Percentiles rank a stretch among this genome's conserved stretches.
phyloP scores from a whole-genome alignment of 2,888 invertebrate genomes.

The Heliconius erato region DNA sequence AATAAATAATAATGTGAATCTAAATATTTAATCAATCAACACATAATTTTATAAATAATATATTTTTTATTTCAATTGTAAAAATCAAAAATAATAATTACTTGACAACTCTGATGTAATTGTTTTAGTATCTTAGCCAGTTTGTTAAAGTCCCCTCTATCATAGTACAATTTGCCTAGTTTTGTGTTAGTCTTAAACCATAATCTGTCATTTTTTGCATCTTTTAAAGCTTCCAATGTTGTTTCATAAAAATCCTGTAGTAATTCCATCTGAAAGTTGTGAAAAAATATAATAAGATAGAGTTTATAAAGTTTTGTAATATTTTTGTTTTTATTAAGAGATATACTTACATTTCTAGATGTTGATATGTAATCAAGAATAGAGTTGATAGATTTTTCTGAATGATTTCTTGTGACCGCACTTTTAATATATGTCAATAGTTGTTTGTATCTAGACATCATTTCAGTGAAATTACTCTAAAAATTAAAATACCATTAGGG shows the following conservation, averaged over 20 bases:
- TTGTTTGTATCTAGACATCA: slow-evolving; percentile 98
- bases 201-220: slow-evolving; percentile 99
- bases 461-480: slow-evolving; percentile 96
- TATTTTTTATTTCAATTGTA: slow-evolving; percentile 35
- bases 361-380: slow-evolving; percentile 99
- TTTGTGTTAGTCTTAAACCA: slow-evolving; percentile 99
- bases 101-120: slow-evolving; percentile 98
- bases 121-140: slow-evolving; percentile 98
- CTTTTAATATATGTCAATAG: slow-evolving; percentile 99
- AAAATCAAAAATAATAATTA: slow-evolving; percentile 60
- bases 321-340: background rate
- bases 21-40: background rate
- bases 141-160: slow-evolving; percentile 97
- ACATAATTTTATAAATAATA: too few relatives aligned
- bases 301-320: background rate
- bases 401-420: slow-evolving; percentile 99
- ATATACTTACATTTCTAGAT: slow-evolving; percentile 95
- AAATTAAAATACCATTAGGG: slow-evolving; percentile 52
- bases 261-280: slow-evolving; percentile 94
- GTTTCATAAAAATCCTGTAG: slow-evolving; percentile 99
- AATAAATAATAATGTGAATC: background rate
- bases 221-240: slow-evolving; percentile 96
- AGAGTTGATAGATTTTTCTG: slow-evolving; percentile 99
- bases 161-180: slow-evolving; percentile 98
- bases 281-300: background rate